Conservation (phyloP, 2,797 vertebrate species). For the Myioborus melanocephalus region DNA sequence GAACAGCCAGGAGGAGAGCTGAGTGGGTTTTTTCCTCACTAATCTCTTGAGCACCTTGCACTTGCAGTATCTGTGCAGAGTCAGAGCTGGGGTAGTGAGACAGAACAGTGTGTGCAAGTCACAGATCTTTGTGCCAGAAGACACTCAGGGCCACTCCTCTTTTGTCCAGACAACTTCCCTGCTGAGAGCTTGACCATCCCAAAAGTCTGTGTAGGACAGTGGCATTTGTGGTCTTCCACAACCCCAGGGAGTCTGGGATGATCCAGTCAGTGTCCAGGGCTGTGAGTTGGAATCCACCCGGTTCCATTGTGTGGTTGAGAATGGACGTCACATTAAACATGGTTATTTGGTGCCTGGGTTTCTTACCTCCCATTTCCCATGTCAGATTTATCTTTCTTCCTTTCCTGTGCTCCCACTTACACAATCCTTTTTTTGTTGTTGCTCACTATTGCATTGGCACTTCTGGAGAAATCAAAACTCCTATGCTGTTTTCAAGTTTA, state of each 20-base stretch:
- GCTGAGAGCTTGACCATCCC: neutral
- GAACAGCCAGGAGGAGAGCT: neutral
- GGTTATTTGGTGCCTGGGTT: neutral
- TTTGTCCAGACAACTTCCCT: neutral
- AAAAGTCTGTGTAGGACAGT: neutral
- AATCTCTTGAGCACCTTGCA: neutral
- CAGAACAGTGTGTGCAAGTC: neutral
- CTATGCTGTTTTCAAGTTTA: neutral
- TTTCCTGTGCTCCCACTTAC: neutral
- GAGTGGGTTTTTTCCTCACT: neutral
- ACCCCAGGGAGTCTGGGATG: neutral
- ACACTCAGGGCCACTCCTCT: neutral
- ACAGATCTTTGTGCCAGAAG: neutral
- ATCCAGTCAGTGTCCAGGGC: neutral
- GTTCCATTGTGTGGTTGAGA: neutral
- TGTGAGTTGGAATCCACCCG: neutral
- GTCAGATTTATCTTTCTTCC: neutral
- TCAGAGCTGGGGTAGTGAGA: neutral
- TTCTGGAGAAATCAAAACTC: neutral
- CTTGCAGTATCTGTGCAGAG: neutral
- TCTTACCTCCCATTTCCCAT: neutral
- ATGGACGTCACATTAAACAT: rapidly evolving
- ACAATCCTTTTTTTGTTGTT: neutral
- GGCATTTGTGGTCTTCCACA: neutral
- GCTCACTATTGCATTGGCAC: neutral